Evolutionary conservation across 2,888 invertebrate species (phyloP).

Genomic region (Tenthredo amoena): DNA sequence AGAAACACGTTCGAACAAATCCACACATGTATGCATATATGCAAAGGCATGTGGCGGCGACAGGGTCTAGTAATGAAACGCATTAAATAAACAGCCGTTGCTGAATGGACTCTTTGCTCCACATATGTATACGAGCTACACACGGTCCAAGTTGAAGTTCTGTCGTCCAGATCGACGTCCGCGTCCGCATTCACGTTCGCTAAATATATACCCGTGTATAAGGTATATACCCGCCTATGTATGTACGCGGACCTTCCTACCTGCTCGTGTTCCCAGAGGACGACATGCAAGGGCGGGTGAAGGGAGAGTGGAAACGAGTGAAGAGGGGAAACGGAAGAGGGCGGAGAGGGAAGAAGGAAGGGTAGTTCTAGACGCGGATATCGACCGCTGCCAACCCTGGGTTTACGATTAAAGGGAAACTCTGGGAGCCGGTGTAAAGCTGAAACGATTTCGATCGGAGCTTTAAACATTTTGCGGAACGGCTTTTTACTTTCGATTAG

Average conservation of each 20-base stretch:
- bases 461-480: neutral
- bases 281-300: slow-evolving; percentile 18
- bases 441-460: neutral
- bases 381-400: slow-evolving; percentile 27
- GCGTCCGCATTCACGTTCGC: neutral
- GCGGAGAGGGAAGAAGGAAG: slow-evolving; percentile 15
- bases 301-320: slow-evolving; percentile 6
- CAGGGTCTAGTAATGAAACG: slow-evolving; percentile 42
- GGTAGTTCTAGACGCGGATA: slow-evolving; percentile 49
- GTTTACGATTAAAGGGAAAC: slow-evolving; percentile 33
- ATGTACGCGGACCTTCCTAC: neutral
- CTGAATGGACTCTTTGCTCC: slow-evolving; percentile 47
- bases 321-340: neutral
- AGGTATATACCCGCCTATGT: neutral
- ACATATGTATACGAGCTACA: neutral
- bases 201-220: neutral
- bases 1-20: neutral
- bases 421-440: neutral
- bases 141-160: neutral
- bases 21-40: neutral
- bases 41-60: neutral
- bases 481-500: neutral
- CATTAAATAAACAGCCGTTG: slow-evolving; percentile 47
- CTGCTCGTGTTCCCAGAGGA: slow-evolving; percentile 7
- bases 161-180: neutral